phyloP scores from a whole-genome alignment of 2,113 vertebrate genomes.

The Rattus rattus region DNA sequence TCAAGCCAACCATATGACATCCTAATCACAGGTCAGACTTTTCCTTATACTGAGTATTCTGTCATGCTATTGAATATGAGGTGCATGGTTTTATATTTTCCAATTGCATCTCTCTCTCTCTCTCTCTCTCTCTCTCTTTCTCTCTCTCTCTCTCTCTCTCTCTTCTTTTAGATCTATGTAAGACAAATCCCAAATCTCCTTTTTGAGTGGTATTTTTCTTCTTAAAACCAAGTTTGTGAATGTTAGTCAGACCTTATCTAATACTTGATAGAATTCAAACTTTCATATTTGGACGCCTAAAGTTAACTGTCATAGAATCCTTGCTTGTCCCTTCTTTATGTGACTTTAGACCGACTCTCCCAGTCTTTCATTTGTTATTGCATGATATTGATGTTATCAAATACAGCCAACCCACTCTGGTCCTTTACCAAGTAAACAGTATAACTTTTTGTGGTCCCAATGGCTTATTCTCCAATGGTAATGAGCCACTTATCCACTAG shows the following conservation, averaged over 20 bases:
- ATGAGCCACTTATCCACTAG: neutral
- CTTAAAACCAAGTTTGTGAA: neutral
- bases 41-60: neutral
- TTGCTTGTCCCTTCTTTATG: neutral
- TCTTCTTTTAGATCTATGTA: neutral
- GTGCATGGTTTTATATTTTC: neutral
- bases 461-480: neutral
- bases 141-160: neutral
- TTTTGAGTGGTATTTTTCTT: neutral
- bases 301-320: neutral
- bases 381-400: neutral
- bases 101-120: no score
- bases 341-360: neutral
- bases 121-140: no score
- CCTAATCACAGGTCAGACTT: neutral
- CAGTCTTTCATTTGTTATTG: neutral
- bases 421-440: neutral
- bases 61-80: neutral
- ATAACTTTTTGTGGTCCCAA: neutral
- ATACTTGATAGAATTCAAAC: neutral
- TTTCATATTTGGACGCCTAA: neutral
- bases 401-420: neutral
- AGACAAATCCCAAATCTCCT: neutral
- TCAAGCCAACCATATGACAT: neutral
- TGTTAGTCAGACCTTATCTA: neutral